A percentile compares a stretch with the other conserved stretches of the same genome.
Conservation (phyloP, 2,797 vertebrate genomes). For the Lepus oiostolus region DNA sequence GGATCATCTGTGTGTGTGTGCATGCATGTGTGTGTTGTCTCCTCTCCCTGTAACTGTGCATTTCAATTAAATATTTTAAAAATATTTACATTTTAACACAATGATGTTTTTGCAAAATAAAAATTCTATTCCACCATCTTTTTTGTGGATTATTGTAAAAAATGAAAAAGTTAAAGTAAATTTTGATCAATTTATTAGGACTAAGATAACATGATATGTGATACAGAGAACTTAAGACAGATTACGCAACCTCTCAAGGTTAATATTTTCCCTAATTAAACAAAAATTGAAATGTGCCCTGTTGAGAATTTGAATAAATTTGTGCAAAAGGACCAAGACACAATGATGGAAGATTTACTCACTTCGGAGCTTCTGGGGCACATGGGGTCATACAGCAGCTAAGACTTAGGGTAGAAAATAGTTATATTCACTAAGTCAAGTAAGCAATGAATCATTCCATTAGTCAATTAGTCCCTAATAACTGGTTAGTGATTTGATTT, state of each 20-base stretch:
- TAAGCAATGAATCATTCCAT: conserved; percentile 51
- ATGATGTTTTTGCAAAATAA: conserved; percentile 56
- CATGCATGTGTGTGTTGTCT: too few relatives aligned
- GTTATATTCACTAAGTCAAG: neutral
- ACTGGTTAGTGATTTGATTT: conserved; percentile 6
- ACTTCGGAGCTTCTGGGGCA: conserved; percentile 41
- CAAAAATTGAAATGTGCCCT: conserved; percentile 33
- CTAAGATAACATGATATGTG: conserved; percentile 4
- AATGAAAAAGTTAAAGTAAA: conserved; percentile 50
- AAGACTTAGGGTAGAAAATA: neutral
- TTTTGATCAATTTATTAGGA: conserved; percentile 27
- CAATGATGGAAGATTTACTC: neutral
- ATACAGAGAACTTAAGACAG: conserved; percentile 12
- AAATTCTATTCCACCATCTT: conserved; percentile 14
- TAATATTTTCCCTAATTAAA: conserved; percentile 40
- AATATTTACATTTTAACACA: conserved; percentile 36
- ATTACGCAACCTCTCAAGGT: neutral
- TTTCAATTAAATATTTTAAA: neutral
- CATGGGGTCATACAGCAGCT: neutral
- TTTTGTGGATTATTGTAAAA: conserved; percentile 6
- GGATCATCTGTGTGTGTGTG: too few relatives aligned
- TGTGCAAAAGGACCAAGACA: conserved; percentile 24
- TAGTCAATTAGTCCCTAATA: neutral
- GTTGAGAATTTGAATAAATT: conserved; percentile 28
- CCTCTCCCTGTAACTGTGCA: too few relatives aligned